phyloP scores from a whole-genome alignment of 2,113 vertebrate genomes.

The Elaphurus davidianus region DNA sequence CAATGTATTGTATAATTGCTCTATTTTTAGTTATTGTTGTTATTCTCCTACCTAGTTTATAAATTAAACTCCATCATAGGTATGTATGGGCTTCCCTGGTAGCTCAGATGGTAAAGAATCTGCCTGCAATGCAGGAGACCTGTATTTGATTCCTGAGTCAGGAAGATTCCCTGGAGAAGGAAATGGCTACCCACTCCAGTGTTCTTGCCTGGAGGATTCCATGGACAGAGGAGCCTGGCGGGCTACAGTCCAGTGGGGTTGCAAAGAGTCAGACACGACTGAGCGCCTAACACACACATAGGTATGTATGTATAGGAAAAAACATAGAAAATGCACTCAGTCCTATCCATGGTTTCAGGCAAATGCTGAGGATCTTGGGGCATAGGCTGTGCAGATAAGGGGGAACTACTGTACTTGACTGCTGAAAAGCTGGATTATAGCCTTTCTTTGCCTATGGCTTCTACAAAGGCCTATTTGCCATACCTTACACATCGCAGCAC shows the following conservation, averaged over 20 bases:
- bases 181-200: background rate
- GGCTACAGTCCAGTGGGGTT: background rate
- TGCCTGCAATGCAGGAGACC: background rate
- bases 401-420: background rate
- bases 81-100: background rate
- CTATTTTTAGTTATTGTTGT: background rate
- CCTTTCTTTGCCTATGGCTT: background rate
- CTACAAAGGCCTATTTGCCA: background rate
- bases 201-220: background rate
- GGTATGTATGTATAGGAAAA: background rate
- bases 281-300: background rate
- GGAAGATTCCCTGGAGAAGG: background rate
- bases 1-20: background rate
- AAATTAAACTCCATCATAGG: background rate
- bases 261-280: background rate
- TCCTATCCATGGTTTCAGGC: background rate
- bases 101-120: background rate
- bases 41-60: background rate
- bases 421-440: background rate
- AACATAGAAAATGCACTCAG: background rate
- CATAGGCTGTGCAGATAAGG: background rate
- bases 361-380: background rate
- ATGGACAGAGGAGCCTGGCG: background rate
- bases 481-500: background rate
- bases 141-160: background rate